Base-by-base conservation (phyloP, 1,140 invertebrate genomes). In the Sesamia nonagrioides region DNA sequence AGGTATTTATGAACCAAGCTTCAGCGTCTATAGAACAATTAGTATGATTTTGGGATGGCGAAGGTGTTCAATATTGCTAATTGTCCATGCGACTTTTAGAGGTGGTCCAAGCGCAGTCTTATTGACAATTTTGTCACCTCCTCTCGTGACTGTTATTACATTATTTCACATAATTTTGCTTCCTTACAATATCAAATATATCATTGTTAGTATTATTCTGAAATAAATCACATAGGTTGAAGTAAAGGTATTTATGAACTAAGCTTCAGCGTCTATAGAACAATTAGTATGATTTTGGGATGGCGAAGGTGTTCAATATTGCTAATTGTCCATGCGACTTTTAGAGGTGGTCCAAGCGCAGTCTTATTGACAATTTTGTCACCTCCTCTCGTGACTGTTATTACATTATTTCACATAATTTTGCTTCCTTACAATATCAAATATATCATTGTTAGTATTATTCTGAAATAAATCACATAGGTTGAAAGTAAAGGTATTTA, bases 281-380 rank as follows among this genome's bases (percentile, higher is more conserved):
- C 21, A 1, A 37, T 35, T 61, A n/a, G 37, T 71, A 17, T 52
- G 48, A 5, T 15, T 18, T 48, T n/a, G 63, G 15, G 15, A 56
- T 56, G 18, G 7, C 69, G 42, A 73, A 56, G 33, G 33, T 17
- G 27, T 9, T 56, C 35, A 40, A 58, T 56, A 35, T 40, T 37
- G 17, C 50, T 73, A 73, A 73, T 73, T 73, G 52, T 56, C 52
- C 52, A 40, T n/a, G 35, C 50, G 52, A 27, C 54, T 18, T n/a
- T 35, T 73, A 56, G 17, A 58, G 52, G 69, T 73, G 69, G 69
- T 73, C 69, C 13, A 71, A 35, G n/a, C 50, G n/a, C n/a, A 2
- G 17, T 35, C 58, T n/a, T 7, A 45, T 66, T 42, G 17, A 5
- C 13, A 58, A 21, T 58, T 35, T 56, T 58, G 69, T 73, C 69